Base-by-base conservation (phyloP, 1,140 invertebrate species). In the Musca vetustissima region DNA sequence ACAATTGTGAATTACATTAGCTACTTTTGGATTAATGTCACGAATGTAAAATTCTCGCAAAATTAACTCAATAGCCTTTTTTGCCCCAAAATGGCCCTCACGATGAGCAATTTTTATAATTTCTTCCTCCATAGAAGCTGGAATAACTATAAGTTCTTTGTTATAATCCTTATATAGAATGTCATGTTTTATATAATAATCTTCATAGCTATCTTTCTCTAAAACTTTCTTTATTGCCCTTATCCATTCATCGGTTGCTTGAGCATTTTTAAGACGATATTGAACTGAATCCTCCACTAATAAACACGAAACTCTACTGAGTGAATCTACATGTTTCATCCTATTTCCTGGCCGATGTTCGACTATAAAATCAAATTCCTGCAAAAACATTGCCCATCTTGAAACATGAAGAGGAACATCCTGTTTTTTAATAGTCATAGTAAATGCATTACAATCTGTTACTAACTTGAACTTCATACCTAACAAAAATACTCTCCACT, bases 401-500 rank as follows among this genome's bases (percentile, higher is more conserved):
- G 71, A 53, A 22, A 71, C 66, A 55, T 49, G 77, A 15, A 50
- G 49, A 17, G 49, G 61, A 14, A 73, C 55, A 36, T 70, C 70
- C 15, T 59, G 32, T 59, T 72, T 70, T 28, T 69, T 66, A 25
- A 69, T 64, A 14, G 53, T 71, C 67, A n/a, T n/a, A n/a, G 22
- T 65, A 19, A 71, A 70, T 6, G 68, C 64, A 25, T 73, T 70
- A 43, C 75, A 80, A 70, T 75, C 76, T 1, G 73, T 77, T 17
- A 78, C 72, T 11, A 86, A 79, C 53, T 81, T 77, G 64, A 84
- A 82, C 36, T 77, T 64, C 7, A n/a, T n/a, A n/a, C n/a, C n/a
- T n/a, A n/a, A n/a, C n/a, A n/a, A n/a, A n/a, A n/a, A 68, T 81
- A 32, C 80, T 32, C 9, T 32, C 64, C 66, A 73, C n/a, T 73